Evolutionary conservation across 2,113 vertebrate species (phyloP).

Genomic region (Geothlypis trichas): DNA sequence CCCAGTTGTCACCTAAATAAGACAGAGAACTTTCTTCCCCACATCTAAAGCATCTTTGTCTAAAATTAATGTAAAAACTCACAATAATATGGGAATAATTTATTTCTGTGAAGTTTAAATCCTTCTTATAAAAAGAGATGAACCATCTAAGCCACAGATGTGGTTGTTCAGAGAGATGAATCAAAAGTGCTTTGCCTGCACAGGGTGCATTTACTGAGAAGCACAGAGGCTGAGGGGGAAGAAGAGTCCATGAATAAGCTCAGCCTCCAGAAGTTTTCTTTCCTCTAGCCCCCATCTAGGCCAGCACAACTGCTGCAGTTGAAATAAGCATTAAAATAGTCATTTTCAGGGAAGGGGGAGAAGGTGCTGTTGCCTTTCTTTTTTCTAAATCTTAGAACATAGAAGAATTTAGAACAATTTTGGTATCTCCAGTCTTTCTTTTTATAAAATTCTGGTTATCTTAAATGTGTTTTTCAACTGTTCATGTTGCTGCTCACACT

Average conservation of each 20-base stretch:
- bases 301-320: fast-evolving
- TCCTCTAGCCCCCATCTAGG: background rate
- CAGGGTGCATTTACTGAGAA: background rate
- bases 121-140: background rate
- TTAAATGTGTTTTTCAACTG: background rate
- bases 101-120: background rate
- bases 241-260: background rate
- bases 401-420: background rate
- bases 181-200: fast-evolving
- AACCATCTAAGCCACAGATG: background rate
- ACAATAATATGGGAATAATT: background rate
- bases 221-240: background rate
- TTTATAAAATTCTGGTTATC: background rate
- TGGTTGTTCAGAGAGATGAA: background rate
- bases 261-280: background rate
- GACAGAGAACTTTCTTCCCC: background rate
- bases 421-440: background rate
- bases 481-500: background rate
- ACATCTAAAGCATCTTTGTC: background rate
- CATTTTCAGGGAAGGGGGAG: background rate
- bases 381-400: background rate
- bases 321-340: background rate
- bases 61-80: background rate
- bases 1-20: background rate
- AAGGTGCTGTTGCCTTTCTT: fast-evolving